Percentiles rank a stretch among this genome's conserved stretches.
phyloP scores from a whole-genome alignment of 2,113 vertebrate species.

The Arenaria interpres region DNA sequence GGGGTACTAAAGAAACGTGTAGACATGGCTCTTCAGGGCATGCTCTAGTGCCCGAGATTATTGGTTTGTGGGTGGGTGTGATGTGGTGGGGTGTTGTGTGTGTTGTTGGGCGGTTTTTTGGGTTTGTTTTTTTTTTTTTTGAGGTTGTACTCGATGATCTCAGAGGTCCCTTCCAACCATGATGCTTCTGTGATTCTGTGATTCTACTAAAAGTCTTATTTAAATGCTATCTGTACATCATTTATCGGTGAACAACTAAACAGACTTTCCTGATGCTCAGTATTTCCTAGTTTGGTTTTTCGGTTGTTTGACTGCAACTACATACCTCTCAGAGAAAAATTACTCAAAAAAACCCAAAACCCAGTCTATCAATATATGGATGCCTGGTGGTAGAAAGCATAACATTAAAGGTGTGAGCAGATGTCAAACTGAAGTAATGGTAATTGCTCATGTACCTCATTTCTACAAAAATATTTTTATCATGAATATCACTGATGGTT shows the following conservation, averaged over 20 bases:
- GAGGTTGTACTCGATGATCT: too few relatives aligned
- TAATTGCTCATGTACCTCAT: conserved; percentile 4
- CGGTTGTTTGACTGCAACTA: not conserved
- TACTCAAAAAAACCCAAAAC: not conserved
- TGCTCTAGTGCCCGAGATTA: too few relatives aligned
- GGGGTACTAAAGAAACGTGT: too few relatives aligned
- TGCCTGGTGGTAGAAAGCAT: not conserved
- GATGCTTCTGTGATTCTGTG: too few relatives aligned
- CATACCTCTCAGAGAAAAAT: not conserved
- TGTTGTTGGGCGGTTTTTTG: too few relatives aligned
- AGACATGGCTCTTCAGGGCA: too few relatives aligned
- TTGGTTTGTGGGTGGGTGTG: too few relatives aligned
- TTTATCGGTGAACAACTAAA: not conserved
- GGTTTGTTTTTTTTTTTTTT: too few relatives aligned
- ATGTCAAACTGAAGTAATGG: not conserved
- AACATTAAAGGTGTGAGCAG: not conserved
- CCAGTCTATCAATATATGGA: not conserved
- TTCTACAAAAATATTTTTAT: not conserved
- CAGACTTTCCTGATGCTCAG: not conserved
- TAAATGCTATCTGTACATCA: not conserved
- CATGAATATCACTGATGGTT: not conserved
- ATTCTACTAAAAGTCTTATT: not conserved
- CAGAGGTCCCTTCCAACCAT: too few relatives aligned
- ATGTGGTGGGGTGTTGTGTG: too few relatives aligned
- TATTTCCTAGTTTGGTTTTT: not conserved